Conservation (phyloP, 1,140 invertebrate species). For the Platyscapa corneri region DNA sequence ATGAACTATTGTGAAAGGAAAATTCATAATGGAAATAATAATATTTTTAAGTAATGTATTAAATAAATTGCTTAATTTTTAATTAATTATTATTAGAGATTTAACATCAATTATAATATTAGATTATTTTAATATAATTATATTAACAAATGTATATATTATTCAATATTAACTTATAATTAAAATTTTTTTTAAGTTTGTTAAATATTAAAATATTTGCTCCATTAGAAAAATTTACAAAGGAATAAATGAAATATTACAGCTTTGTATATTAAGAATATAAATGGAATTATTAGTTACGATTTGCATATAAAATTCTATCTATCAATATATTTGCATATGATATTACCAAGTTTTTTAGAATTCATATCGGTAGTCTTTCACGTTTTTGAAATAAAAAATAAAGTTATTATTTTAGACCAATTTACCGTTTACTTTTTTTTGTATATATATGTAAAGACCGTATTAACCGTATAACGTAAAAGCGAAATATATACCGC, state of each 20-base stretch:
- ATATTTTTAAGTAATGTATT: too few relatives aligned
- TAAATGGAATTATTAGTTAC: neutral
- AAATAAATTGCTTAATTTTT: neutral
- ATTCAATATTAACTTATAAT: neutral
- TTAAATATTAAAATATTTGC: neutral
- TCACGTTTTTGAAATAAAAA: constrained; percentile 11
- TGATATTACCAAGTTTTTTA: neutral
- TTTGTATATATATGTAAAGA: neutral
- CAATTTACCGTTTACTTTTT: neutral
- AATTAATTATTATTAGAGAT: neutral
- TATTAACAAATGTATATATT: neutral
- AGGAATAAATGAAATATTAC: neutral
- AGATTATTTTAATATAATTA: neutral
- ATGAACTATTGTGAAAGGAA: too few relatives aligned
- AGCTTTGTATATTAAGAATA: neutral
- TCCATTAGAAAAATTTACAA: neutral
- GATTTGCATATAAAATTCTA: neutral
- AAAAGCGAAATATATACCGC: constrained; percentile 13
- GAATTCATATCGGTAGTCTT: neutral
- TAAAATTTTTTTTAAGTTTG: neutral
- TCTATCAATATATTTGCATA: neutral
- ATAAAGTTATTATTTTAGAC: neutral
- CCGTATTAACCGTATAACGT: neutral
- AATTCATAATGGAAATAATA: too few relatives aligned
- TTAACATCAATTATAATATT: neutral